Percentiles rank a stretch among this genome's conserved stretches.
These are phyloP conservation scores for Ganaspis brasiliensis DNA, from an alignment of 2,888 invertebrate genomes.

Conservation along the genomic window DNA sequence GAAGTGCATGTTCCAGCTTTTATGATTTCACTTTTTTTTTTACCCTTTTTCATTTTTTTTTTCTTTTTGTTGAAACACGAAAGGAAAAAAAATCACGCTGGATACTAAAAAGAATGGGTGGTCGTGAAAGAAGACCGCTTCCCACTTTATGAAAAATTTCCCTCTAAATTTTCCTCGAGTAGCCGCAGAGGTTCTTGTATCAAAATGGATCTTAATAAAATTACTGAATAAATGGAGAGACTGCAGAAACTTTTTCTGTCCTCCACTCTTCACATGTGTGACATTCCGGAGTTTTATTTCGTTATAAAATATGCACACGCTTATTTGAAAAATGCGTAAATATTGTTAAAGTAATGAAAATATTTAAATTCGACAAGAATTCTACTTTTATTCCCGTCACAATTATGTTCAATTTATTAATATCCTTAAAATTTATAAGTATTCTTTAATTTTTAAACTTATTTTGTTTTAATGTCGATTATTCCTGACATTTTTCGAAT, in stretches of 20 bases:
- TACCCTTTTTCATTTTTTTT: neutral
- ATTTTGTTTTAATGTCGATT: too few species aligned
- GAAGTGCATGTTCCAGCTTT: neutral
- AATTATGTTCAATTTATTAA: too few species aligned
- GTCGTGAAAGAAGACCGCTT: conserved; percentile 20
- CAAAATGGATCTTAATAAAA: conserved; percentile 7
- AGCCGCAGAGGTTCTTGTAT: neutral
- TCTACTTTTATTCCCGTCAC: too few species aligned
- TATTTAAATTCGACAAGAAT: too few species aligned
- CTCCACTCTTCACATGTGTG: too few species aligned
- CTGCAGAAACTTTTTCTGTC: too few species aligned
- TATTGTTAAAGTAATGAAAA: too few species aligned
- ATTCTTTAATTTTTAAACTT: too few species aligned
- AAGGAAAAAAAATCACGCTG: conserved; percentile 16
- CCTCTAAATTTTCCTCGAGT: conserved; percentile 19
- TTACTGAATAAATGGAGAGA: conserved; percentile 7
- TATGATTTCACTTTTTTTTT: neutral
- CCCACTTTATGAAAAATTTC: conserved; percentile 23
- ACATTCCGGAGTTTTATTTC: too few species aligned
- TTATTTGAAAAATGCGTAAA: neutral
- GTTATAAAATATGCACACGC: too few species aligned
- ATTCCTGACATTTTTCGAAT: too few species aligned
- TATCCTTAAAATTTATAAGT: too few species aligned
- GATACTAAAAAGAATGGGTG: neutral
- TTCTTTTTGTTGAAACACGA: neutral